Conservation (phyloP, 2,797 vertebrate species). For the Philypnodon macrostomus region DNA sequence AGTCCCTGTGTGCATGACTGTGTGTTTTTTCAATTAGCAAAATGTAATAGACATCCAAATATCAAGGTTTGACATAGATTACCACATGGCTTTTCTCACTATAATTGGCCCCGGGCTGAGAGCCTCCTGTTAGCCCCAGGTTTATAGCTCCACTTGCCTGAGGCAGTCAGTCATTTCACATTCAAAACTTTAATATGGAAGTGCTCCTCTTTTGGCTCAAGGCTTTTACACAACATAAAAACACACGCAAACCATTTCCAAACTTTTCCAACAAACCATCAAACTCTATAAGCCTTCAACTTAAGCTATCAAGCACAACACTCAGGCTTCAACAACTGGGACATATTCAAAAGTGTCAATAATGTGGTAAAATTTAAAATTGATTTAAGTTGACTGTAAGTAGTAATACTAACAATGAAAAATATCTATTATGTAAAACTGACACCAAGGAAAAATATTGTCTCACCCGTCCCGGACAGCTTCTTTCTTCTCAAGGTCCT, state of each 20-base stretch:
- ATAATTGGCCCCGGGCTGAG: slow-evolving; percentile 24
- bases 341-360: too few relatives aligned
- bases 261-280: slow-evolving; percentile 16
- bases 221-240: slow-evolving; percentile 35
- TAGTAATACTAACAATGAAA: too few relatives aligned
- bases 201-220: slow-evolving; percentile 28
- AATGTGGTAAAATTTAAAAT: too few relatives aligned
- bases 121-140: slow-evolving; percentile 34
- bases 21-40: neutral
- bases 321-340: too few relatives aligned
- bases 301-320: too few relatives aligned
- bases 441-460: slow-evolving; percentile 30
- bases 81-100: slow-evolving; percentile 32
- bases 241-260: neutral
- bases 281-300: too few relatives aligned
- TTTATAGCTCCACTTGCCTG: slow-evolving; percentile 48
- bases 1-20: neutral
- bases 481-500: slow-evolving; percentile 90
- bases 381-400: too few relatives aligned
- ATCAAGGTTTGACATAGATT: slow-evolving; percentile 24
- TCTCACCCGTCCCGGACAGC: slow-evolving; percentile 86
- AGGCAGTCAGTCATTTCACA: slow-evolving; percentile 45
- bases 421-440: neutral
- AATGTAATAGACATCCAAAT: slow-evolving; percentile 11
- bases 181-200: slow-evolving; percentile 41